A percentile compares a stretch with the other conserved stretches of the same genome.
These are phyloP conservation scores for Forbesichthys agassizii DNA, from an alignment of 2,113 vertebrate genomes.

Conservation along the genomic window DNA sequence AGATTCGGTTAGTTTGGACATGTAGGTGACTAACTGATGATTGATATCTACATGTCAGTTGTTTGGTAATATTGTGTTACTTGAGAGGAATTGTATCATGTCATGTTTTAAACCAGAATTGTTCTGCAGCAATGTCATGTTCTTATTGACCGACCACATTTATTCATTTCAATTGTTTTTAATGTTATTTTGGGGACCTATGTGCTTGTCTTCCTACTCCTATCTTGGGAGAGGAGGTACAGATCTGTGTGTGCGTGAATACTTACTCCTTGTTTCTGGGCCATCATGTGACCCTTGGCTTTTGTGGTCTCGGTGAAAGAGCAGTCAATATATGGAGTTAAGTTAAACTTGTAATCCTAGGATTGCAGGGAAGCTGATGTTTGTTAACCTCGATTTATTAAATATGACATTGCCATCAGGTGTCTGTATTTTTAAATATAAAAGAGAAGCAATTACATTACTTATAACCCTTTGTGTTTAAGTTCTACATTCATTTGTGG, in stretches of 20 bases:
- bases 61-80: no score
- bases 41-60: no score
- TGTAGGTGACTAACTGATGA: no score
- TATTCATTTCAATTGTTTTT: slow-evolving; percentile 4
- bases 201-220: slow-evolving; percentile 54
- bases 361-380: slow-evolving; percentile 18
- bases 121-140: slow-evolving; percentile 53
- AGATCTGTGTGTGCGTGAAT: slow-evolving; percentile 22
- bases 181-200: slow-evolving; percentile 71
- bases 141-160: slow-evolving; percentile 55
- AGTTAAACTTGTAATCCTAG: slow-evolving; percentile 31
- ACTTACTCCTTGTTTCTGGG: not conserved
- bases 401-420: not conserved
- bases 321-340: slow-evolving; percentile 30
- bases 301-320: slow-evolving; percentile 37
- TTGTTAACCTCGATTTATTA: slow-evolving; percentile 9
- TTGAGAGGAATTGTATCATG: slow-evolving; percentile 6
- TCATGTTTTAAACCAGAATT: slow-evolving; percentile 31
- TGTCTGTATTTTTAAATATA: no score
- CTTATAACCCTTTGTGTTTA: not conserved
- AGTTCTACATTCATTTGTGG: not conserved
- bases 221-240: slow-evolving; percentile 58
- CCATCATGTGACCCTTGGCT: slow-evolving; percentile 39
- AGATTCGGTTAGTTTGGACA: no score
- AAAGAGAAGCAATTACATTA: not conserved